Conservation (phyloP, 2,113 vertebrate species). For the Eptatretus burgeri region DNA sequence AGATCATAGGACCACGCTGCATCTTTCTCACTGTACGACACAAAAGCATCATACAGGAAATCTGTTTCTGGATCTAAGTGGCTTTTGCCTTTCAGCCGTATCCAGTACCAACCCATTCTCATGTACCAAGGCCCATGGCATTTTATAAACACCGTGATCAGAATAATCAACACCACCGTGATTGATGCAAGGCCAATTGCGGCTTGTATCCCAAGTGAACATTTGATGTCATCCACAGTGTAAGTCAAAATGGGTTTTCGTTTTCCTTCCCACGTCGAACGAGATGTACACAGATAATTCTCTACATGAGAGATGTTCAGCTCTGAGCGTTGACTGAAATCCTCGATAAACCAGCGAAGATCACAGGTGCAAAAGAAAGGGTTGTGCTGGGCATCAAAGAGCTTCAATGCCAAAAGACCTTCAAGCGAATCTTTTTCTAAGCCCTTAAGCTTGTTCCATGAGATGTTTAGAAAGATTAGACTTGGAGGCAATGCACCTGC, state of each 20-base stretch:
- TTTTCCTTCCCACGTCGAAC: slow-evolving; percentile 14
- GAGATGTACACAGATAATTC: no score
- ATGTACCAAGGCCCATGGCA: slow-evolving; percentile 42
- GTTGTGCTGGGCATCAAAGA: slow-evolving; percentile 14
- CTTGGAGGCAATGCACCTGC: no score
- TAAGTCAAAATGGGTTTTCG: slow-evolving; percentile 14
- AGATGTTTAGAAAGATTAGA: no score
- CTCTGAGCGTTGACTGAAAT: no score
- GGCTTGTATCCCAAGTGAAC: no score
- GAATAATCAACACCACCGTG: slow-evolving; percentile 8
- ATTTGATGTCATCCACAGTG: slow-evolving; percentile 12
- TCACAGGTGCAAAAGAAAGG: slow-evolving; percentile 47
- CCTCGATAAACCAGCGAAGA: slow-evolving; percentile 29
- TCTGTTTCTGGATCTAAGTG: slow-evolving; percentile 9
- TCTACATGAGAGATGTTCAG: no score
- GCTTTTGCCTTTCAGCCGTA: slow-evolving; percentile 27
- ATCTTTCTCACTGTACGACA: slow-evolving; percentile 51
- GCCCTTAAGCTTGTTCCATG: no score
- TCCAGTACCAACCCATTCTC: slow-evolving; percentile 44
- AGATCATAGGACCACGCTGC: slow-evolving; percentile 29
- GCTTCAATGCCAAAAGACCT: no score
- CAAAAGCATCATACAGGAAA: slow-evolving; percentile 33
- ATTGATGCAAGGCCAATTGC: background rate
- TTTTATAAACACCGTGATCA: slow-evolving; percentile 10
- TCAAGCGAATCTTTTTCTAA: no score